Evolutionary conservation across 2,797 vertebrate species (phyloP).

Genomic region (Gambusia yucatana): DNA sequence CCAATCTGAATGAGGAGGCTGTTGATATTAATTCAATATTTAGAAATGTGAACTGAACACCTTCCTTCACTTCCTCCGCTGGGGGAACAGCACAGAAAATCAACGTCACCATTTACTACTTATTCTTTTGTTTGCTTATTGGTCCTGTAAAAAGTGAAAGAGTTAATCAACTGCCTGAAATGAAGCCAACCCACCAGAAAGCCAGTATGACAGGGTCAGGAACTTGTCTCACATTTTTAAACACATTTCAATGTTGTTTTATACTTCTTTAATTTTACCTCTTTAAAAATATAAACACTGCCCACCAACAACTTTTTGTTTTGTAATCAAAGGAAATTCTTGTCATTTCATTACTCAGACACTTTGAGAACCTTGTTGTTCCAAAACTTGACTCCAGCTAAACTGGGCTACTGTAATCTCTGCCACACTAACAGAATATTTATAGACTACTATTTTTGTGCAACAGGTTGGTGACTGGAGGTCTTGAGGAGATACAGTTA

Average conservation of each 20-base stretch:
- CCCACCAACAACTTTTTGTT: neutral
- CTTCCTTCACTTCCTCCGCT: no score
- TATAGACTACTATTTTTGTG: constrained; percentile 79
- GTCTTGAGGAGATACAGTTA: constrained; percentile 80
- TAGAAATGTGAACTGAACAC: no score
- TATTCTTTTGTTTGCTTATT: no score
- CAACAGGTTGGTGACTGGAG: constrained; percentile 72
- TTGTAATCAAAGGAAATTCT: neutral
- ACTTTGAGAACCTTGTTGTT: constrained; percentile 9
- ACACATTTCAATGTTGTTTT: neutral
- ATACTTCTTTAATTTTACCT: neutral
- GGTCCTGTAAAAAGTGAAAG: neutral
- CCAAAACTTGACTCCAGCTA: constrained; percentile 12
- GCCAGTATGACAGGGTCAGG: neutral
- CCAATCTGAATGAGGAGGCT: no score
- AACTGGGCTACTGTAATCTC: constrained; percentile 59
- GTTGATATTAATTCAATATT: no score
- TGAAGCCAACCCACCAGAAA: neutral
- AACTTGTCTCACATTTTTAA: neutral
- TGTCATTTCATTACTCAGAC: neutral
- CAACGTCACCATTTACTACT: no score
- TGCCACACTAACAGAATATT: constrained; percentile 78
- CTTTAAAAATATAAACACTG: neutral
- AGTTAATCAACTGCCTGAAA: neutral
- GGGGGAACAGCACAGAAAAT: no score